A percentile compares a stretch with the other conserved stretches of the same genome.
These are phyloP conservation scores for Bruchidius siliquastri DNA, from an alignment of 2,888 invertebrate genomes.

Conservation along the genomic window DNA sequence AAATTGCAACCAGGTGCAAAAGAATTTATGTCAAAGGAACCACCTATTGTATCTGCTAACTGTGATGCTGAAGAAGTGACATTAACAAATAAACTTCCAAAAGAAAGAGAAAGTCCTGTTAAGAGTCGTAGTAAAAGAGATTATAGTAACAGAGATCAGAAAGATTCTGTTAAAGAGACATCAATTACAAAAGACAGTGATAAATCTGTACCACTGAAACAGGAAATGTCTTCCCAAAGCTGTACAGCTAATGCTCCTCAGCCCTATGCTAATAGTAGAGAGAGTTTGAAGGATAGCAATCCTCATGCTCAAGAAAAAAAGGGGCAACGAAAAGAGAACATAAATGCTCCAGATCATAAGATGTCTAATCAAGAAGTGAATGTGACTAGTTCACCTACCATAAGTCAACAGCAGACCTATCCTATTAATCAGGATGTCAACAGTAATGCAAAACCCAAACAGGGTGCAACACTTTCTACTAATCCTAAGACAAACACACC, in stretches of 20 bases:
- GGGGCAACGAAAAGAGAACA: slow-evolving; percentile 21
- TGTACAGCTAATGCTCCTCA: slow-evolving; percentile 1
- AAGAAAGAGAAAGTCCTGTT: slow-evolving; percentile 44
- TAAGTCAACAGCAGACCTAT: slow-evolving; percentile 10
- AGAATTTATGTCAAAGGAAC: slow-evolving; percentile 46
- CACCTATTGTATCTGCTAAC: slow-evolving; percentile 66
- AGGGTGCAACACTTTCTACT: slow-evolving; percentile 25
- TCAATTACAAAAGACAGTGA: background rate
- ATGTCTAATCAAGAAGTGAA: slow-evolving; percentile 19
- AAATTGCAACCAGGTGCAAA: slow-evolving; percentile 42
- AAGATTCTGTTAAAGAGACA: slow-evolving; percentile 5
- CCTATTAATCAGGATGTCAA: slow-evolving; percentile 18
- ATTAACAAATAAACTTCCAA: slow-evolving; percentile 46
- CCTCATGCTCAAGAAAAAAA: slow-evolving; percentile 11
- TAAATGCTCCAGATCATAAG: slow-evolving; percentile 17
- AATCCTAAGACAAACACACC: slow-evolving; percentile 3
- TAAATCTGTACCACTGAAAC: background rate
- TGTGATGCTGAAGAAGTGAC: slow-evolving; percentile 64
- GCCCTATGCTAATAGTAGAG: slow-evolving; percentile 6
- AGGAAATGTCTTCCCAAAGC: slow-evolving; percentile 1
- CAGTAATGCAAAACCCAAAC: slow-evolving; percentile 36
- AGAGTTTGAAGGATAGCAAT: slow-evolving; percentile 4
- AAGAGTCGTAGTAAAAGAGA: slow-evolving; percentile 30
- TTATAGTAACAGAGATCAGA: slow-evolving; percentile 22
- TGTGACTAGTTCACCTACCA: slow-evolving; percentile 9